Conservation (phyloP, 2,888 invertebrate species). For the Pocota personata region DNA sequence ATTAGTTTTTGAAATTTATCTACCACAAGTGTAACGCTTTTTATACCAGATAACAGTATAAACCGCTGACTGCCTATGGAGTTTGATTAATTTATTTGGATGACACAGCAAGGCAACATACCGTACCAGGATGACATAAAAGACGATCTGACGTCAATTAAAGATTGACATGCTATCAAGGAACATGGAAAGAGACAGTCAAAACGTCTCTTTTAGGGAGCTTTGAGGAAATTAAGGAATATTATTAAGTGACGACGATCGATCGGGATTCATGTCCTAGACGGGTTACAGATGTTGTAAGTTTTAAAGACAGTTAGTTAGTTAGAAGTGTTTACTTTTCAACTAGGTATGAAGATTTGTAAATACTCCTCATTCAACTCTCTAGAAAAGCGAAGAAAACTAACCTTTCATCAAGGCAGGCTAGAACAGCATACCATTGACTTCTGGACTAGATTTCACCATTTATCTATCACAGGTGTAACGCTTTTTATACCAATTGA, state of each 20-base stretch:
- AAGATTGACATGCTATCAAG: no score
- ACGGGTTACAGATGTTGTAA: no score
- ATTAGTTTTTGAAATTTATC: not conserved
- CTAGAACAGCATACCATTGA: slow-evolving; percentile 74
- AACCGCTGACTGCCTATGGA: no score
- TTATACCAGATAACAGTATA: not conserved
- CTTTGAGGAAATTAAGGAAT: no score
- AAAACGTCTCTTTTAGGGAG: no score
- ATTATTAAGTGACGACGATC: no score
- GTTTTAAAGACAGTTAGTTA: no score
- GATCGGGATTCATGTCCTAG: no score
- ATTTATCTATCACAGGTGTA: slow-evolving; percentile 15
- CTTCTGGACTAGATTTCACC: not conserved
- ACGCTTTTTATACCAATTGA: not conserved
- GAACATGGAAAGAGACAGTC: no score
- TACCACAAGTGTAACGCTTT: not conserved
- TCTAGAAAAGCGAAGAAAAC: slow-evolving; percentile 49
- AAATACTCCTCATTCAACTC: slow-evolving; percentile 23
- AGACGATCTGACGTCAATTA: no score
- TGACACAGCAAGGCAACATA: no score
- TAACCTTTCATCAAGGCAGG: slow-evolving; percentile 64
- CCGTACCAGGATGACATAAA: no score
- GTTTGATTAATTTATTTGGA: not conserved
- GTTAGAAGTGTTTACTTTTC: slow-evolving; percentile 32
- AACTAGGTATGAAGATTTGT: slow-evolving; percentile 43